phyloP scores from a whole-genome alignment of 2,113 vertebrate species.

The Hemichromis elongatus region DNA sequence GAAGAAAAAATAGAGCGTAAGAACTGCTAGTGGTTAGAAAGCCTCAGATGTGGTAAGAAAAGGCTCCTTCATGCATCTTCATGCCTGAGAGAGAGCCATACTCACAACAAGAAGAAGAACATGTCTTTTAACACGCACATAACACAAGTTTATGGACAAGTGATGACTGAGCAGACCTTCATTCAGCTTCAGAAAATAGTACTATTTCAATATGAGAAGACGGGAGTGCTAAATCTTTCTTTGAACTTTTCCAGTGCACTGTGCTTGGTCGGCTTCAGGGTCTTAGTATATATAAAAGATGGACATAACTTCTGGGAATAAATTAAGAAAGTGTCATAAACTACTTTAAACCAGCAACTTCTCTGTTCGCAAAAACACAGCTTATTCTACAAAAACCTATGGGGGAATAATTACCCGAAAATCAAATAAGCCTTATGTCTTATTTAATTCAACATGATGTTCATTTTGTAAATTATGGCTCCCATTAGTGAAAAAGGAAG shows the following conservation, averaged over 20 bases:
- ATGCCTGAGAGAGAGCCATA: conserved; percentile 34
- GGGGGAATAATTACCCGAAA: background rate
- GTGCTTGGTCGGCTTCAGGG: background rate
- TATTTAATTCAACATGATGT: background rate
- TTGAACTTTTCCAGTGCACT: background rate
- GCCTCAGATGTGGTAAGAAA: conserved; percentile 23
- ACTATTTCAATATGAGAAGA: background rate
- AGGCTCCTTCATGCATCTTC: conserved; percentile 52
- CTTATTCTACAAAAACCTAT: background rate
- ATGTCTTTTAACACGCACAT: conserved; percentile 31
- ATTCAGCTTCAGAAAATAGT: background rate
- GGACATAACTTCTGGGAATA: background rate
- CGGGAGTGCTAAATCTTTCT: background rate
- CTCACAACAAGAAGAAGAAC: conserved; percentile 13
- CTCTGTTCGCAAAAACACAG: background rate
- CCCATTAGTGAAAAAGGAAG: background rate
- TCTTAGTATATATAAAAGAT: background rate
- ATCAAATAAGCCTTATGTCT: background rate
- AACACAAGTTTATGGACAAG: background rate
- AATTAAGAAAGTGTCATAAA: background rate
- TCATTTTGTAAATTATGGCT: background rate
- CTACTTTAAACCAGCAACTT: background rate
- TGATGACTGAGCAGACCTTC: conserved; percentile 12
- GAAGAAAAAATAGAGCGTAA: background rate
- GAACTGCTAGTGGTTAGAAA: conserved; percentile 9